Evolutionary conservation across 2,797 vertebrate genomes (phyloP), one percentile per base, ranked within the genome.

Genomic region (Mallotus villosus): DNA sequence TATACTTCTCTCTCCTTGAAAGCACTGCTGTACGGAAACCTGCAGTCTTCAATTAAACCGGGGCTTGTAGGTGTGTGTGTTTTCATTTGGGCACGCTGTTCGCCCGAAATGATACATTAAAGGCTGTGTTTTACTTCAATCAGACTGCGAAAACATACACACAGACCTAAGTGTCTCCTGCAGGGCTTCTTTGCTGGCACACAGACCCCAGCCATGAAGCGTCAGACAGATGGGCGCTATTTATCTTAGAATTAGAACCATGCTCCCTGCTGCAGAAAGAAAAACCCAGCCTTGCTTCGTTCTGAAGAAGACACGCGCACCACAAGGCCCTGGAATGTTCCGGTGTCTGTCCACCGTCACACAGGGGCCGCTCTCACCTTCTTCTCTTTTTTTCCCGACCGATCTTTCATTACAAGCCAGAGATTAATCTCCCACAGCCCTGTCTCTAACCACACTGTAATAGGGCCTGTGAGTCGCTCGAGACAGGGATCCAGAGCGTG

Each of bases 21-120:
- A 78, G 86, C 81, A 58, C 88, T 90, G 83, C 84, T 81, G 85
- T 89, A 86, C 91, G 91, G 88, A 92, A 94, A 94, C 90, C 89
- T 91, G 92, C 89, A 94, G 90, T 92, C 90, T 94, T 94, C 93
- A 95, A 94, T 96, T 95, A 95, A 92, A 91, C 87, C 80, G 77
- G 37, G 88, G 87, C 91, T 93, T 93, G 93, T 93, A 95, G 94
- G 92, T 95, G 89, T 93, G 87, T 46, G 88, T 93, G 92, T 94
- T 93, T 93, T 93, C 91, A 92, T 93, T 92, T 92, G 89, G 93
- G 90, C 90, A 86, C 87, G 77, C 81, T 91, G 91, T 92, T 93
- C 91, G 91, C 90, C 93, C 91, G 89, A 94, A 96, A 95, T 95
- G 93, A 94, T 93, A 93, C 92, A 94, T 95, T 93, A 92, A 94